Conservation (phyloP, 2,113 vertebrate genomes). For the Megaceryle maxima region DNA sequence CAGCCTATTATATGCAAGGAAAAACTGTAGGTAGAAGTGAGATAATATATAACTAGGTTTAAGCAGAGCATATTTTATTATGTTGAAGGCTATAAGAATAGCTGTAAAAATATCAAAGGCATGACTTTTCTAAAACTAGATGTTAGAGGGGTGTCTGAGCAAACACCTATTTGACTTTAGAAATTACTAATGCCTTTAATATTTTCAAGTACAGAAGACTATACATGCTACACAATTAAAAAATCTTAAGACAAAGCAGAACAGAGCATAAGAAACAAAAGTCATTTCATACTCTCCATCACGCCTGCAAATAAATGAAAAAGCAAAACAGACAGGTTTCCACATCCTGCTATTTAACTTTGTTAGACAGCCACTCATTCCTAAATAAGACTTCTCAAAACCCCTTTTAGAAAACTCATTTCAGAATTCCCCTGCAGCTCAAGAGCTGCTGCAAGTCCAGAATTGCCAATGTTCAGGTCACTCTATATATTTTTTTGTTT, state of each 20-base stretch:
- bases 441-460: neutral
- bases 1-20: neutral
- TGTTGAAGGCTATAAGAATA: neutral
- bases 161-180: neutral
- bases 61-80: neutral
- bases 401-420: neutral
- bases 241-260: neutral
- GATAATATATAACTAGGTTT: neutral
- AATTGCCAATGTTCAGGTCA: accelerated
- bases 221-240: neutral
- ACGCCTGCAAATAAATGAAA: neutral
- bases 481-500: neutral
- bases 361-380: neutral
- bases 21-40: neutral
- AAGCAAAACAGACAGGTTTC: neutral
- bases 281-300: neutral
- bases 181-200: neutral
- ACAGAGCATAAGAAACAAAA: neutral
- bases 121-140: neutral
- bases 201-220: neutral
- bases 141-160: neutral
- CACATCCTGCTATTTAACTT: neutral
- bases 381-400: neutral
- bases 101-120: neutral
- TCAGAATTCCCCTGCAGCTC: neutral